These are phyloP conservation scores for Neolamprologus ventralis DNA, from an alignment of 2,113 vertebrate species.

Conservation along the genomic window DNA sequence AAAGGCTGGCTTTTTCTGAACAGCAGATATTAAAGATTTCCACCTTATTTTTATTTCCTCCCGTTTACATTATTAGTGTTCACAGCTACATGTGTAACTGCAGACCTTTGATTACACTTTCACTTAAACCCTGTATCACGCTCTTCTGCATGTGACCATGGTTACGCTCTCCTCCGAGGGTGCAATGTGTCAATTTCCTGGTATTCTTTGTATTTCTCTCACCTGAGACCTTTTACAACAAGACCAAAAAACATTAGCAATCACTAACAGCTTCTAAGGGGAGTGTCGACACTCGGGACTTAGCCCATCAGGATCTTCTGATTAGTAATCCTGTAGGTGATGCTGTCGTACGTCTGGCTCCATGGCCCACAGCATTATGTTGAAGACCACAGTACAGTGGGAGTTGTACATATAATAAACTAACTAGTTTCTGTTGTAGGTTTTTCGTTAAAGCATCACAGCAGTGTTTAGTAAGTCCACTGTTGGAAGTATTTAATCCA, in stretches of 20 bases:
- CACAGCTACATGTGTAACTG: not conserved
- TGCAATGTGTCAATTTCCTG: not conserved
- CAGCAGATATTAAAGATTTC: not conserved
- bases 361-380: conserved; percentile 93
- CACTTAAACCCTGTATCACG: not conserved
- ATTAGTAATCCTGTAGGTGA: conserved; percentile 99
- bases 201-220: not conserved
- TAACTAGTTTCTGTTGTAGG: not conserved
- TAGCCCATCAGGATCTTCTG: conserved; percentile 98
- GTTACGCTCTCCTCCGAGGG: not conserved
- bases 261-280: not conserved
- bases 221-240: not conserved
- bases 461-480: not conserved
- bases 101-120: not conserved
- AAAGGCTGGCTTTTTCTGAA: not conserved
- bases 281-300: conserved; percentile 20
- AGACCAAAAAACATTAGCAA: conserved; percentile 34
- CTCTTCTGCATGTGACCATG: not conserved
- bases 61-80: not conserved
- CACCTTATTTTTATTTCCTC: not conserved
- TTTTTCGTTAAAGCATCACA: not conserved
- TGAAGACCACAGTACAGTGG: conserved; percentile 90
- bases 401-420: conserved; percentile 72
- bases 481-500: conserved; percentile 2
- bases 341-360: conserved; percentile 95